These are phyloP conservation scores for Sinella curviseta DNA, from an alignment of 1,140 invertebrate species.

Conservation along the genomic window DNA sequence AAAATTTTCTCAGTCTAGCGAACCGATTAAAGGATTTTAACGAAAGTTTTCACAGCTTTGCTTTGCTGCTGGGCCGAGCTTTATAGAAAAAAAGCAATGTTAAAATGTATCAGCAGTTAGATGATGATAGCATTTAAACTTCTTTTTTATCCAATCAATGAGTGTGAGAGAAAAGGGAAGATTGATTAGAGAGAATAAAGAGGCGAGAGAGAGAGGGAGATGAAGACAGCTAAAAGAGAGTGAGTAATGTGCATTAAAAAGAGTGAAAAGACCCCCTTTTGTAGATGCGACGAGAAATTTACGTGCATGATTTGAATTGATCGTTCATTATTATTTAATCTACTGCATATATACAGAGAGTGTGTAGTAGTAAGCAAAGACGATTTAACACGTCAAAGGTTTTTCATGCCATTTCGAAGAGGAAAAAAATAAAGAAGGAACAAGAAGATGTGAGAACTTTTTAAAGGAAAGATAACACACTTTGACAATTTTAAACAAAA, in stretches of 20 bases:
- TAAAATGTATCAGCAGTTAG: background rate
- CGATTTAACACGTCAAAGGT: too few species aligned
- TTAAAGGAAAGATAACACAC: too few species aligned
- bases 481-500: too few species aligned
- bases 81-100: too few species aligned
- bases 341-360: background rate
- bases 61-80: background rate
- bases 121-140: slow-evolving; percentile 1
- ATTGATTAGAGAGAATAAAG: slow-evolving; percentile 11
- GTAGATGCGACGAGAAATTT: background rate
- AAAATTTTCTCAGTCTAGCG: slow-evolving; percentile 21
- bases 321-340: background rate
- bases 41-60: slow-evolving; percentile 5
- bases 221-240: too few species aligned
- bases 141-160: slow-evolving; percentile 16
- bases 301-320: slow-evolving; percentile 3
- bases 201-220: background rate
- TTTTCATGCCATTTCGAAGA: too few species aligned
- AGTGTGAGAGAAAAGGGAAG: background rate
- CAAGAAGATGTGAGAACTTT: too few species aligned
- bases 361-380: too few species aligned
- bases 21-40: slow-evolving; percentile 27
- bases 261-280: too few species aligned
- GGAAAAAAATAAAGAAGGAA: too few species aligned
- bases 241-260: too few species aligned